phyloP scores from a whole-genome alignment of 1,140 invertebrate species.

The Sycobia sp. region DNA sequence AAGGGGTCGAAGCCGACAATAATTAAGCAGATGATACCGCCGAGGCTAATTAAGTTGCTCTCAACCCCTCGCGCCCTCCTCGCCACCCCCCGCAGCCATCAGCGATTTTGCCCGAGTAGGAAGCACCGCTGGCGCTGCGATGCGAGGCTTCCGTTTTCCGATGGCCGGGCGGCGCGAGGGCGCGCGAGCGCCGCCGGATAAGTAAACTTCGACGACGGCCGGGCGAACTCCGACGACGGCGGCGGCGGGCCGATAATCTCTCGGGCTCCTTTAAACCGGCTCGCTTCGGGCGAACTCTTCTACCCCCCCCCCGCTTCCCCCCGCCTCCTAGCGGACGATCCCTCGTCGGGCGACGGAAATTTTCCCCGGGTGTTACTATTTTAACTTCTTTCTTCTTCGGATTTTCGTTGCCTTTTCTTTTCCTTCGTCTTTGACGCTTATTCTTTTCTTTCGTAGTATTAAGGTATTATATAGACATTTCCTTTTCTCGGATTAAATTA shows the following conservation, averaged over 20 bases:
- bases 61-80: slow-evolving; percentile 29
- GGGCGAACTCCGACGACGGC: slow-evolving; percentile 35
- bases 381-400: no score
- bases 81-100: not conserved
- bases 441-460: no score
- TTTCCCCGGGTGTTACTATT: no score
- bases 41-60: slow-evolving; percentile 46
- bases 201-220: slow-evolving; percentile 40
- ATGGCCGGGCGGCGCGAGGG: not conserved
- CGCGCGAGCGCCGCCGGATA: not conserved
- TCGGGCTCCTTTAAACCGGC: slow-evolving; percentile 10
- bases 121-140: slow-evolving; percentile 1
- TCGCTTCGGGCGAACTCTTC: no score
- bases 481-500: no score
- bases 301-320: no score
- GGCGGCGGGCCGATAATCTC: slow-evolving; percentile 41
- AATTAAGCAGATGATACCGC: slow-evolving; percentile 46
- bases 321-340: no score
- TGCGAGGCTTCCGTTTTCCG: slow-evolving; percentile 7
- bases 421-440: no score
- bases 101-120: not conserved
- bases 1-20: slow-evolving; percentile 36
- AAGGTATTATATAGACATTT: no score
- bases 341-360: no score
- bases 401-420: no score